Evolutionary conservation across 2,797 vertebrate genomes (phyloP).

Genomic region (Gouania willdenowi): DNA sequence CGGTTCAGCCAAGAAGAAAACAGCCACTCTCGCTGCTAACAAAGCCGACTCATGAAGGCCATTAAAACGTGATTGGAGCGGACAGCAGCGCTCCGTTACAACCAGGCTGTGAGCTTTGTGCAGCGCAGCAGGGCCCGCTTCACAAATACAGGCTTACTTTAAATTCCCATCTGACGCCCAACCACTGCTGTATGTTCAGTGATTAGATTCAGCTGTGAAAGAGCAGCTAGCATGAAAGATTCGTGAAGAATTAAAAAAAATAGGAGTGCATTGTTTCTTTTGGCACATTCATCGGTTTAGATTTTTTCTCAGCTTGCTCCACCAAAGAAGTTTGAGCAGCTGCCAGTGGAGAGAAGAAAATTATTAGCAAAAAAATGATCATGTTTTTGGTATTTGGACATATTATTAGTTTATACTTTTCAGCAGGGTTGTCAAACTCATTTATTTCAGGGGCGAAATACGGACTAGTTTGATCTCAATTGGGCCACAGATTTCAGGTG

Average conservation of each 20-base stretch:
- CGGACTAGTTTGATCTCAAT: no score
- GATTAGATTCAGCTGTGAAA: not conserved
- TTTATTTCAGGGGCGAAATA: no score
- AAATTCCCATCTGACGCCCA: not conserved
- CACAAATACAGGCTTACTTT: not conserved
- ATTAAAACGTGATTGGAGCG: not conserved
- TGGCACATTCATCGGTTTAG: constrained; percentile 8
- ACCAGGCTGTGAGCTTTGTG: not conserved
- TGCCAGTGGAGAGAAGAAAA: no score
- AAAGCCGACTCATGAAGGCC: not conserved
- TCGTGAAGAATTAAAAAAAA: not conserved
- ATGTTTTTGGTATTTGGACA: no score
- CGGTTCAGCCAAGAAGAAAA: not conserved
- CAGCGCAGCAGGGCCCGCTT: not conserved
- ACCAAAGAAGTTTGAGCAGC: no score
- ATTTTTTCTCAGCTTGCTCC: not conserved
- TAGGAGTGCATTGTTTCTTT: constrained; percentile 1
- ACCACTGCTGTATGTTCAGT: not conserved
- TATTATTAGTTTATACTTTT: no score
- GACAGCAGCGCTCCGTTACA: not conserved
- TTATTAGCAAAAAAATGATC: no score
- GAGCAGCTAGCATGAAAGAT: not conserved
- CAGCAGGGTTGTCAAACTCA: no score
- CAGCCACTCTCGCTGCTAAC: not conserved
- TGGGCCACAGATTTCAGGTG: no score